These are phyloP conservation scores for Cassiopea xamachana DNA, from an alignment of 30 jellyfish, hydroid and myxozoan genomes.

Conservation along the genomic window DNA sequence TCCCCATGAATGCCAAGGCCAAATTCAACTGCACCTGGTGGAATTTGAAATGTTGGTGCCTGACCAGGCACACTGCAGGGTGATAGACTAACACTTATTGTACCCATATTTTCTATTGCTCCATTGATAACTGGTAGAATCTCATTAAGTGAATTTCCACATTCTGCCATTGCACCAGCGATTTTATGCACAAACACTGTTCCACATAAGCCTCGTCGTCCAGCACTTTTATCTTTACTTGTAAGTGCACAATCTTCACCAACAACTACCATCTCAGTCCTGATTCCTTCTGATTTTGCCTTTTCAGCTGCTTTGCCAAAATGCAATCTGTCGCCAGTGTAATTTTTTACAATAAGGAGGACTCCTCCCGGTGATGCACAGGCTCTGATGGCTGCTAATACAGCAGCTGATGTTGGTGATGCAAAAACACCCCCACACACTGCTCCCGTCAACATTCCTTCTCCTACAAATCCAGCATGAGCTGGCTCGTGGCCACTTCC, in stretches of 20 bases:
- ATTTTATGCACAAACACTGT: conserved; percentile 91
- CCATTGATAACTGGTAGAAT: conserved; percentile 31
- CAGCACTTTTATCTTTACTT: conserved; percentile 93
- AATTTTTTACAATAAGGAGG: conserved; percentile 87
- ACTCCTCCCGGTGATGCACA: conserved; percentile 91
- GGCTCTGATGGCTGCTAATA: conserved; percentile 82
- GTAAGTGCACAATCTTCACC: conserved; percentile 99
- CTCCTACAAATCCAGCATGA: conserved; percentile 92
- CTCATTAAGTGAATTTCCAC: conserved; percentile 82
- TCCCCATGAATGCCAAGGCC: conserved; percentile 99
- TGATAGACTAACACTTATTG: conserved; percentile 94
- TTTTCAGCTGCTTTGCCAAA: conserved; percentile 98
- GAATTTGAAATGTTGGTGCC: conserved; percentile 83
- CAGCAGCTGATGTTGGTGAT: conserved; percentile 90
- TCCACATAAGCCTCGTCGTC: conserved; percentile 98
- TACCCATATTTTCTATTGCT: conserved; percentile 79
- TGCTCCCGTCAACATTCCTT: conserved; percentile 97
- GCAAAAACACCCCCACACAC: conserved; percentile 98
- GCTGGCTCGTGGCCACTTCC: conserved; percentile 99
- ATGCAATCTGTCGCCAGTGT: conserved; percentile 97
- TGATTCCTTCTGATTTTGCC: conserved; percentile 90
- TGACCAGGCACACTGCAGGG: conserved; percentile 99
- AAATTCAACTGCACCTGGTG: conserved; percentile 87
- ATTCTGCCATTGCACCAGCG: conserved; percentile 98
- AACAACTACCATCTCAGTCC: conserved; percentile 93